Evolutionary conservation across 2,888 invertebrate species (phyloP).

Genomic region (Lymantria dispar): DNA sequence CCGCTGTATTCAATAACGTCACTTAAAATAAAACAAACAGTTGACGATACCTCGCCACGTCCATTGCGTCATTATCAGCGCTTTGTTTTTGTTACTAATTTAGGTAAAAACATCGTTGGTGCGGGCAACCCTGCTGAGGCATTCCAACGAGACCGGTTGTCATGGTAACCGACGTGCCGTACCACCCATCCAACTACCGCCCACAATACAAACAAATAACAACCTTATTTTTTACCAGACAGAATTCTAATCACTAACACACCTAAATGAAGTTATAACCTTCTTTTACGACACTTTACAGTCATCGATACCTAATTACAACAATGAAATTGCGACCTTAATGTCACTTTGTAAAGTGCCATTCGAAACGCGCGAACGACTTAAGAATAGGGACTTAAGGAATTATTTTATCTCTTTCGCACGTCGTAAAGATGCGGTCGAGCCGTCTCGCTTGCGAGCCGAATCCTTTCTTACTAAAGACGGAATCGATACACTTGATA

Average conservation of each 20-base stretch:
- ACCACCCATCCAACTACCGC: conserved; percentile 51
- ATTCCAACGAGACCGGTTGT: conserved; percentile 78
- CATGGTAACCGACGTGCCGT: conserved; percentile 77
- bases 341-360: conserved; percentile 68
- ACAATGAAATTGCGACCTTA: conserved; percentile 80
- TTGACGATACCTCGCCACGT: conserved; percentile 30
- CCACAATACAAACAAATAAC: conserved; percentile 58
- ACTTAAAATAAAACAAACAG: conserved; percentile 33
- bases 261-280: conserved; percentile 76
- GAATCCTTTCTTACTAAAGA: conserved; percentile 69
- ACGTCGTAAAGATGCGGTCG: conserved; percentile 73
- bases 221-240: conserved; percentile 56
- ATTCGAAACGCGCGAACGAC: conserved; percentile 69
- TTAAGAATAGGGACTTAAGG: conserved; percentile 81
- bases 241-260: conserved; percentile 60
- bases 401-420: conserved; percentile 80
- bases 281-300: conserved; percentile 69
- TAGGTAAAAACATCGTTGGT: conserved; percentile 64
- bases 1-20: conserved; percentile 4
- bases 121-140: conserved; percentile 63
- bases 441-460: conserved; percentile 61
- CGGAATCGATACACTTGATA: conserved; percentile 71
- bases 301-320: conserved; percentile 70
- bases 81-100: conserved; percentile 59
- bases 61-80: conserved; percentile 46